Evolutionary conservation across 2,113 vertebrate genomes (phyloP), one percentile per base, ranked within the genome.

Genomic region (Pao palembangensis): DNA sequence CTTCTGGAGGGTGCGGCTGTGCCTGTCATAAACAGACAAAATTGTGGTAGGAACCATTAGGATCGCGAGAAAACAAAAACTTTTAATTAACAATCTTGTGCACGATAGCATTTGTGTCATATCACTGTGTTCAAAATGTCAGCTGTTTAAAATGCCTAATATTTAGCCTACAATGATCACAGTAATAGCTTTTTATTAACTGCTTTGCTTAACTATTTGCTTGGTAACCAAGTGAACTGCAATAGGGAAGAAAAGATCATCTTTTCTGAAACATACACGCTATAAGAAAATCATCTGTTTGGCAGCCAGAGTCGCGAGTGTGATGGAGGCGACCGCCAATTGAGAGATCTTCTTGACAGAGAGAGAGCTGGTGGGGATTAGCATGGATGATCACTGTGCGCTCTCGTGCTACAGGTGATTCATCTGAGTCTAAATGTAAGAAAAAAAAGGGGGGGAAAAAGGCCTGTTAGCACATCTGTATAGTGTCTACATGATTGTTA

Each of bases 281-380:
- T 76, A 98, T 98, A 68, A 97, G 90, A 79, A 96, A 95, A 82
- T 99, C 96, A 81, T 99, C 97, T 0, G 97, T 99, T 86, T 99
- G 97, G 86, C 97, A 99, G 88, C 97, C 96, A 0, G 96, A 98
- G 88, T 99, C 97, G 73, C 93, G 92, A 64, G 95, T 98, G 82
- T 90, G 94, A 16, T 92, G 92, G 73, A 87, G 85, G 43, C 93
- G 91, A 75, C 94, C 93, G 43, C 93, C 93, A 88, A 92, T 69
- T 51, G 91, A 91, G 42, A 94, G 80, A 62, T 92, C 92, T 73
- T 92, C 91, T 51, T 85, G 81, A 83, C 86, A 91, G 67, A 90
- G 80, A 50, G 90, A 90, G 84, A 95, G 84, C 58, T 87, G 92
- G 80, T 98, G 93, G 14, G 93, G 92, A 79, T 97, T 96, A 81